A percentile compares a stretch with the other conserved stretches of the same genome.
These are phyloP conservation scores for Sciurus vulgaris DNA, from an alignment of 2,797 vertebrate genomes.

Conservation along the genomic window DNA sequence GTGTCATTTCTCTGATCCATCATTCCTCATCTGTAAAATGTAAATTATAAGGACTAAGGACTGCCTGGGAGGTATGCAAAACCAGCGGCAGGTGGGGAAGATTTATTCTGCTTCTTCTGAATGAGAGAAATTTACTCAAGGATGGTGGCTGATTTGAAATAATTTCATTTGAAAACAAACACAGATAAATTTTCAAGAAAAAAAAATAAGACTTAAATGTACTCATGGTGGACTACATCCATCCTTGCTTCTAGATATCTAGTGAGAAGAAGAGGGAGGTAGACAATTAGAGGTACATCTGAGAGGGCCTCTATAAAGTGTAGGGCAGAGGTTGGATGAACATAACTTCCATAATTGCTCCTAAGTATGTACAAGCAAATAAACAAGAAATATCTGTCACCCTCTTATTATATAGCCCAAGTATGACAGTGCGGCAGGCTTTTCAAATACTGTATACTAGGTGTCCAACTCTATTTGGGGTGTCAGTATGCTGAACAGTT, in stretches of 20 bases:
- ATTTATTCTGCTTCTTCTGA: not conserved
- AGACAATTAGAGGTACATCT: not conserved
- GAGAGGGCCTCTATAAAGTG: not conserved
- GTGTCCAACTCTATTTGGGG: not conserved
- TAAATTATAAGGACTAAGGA: not conserved
- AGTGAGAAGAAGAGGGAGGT: rapidly evolving
- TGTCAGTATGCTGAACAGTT: not conserved
- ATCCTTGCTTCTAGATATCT: not conserved
- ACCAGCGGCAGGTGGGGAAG: not conserved
- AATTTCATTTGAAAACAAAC: slow-evolving; percentile 56
- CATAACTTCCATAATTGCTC: not conserved
- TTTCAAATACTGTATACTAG: not conserved
- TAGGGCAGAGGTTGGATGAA: not conserved
- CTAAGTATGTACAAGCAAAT: not conserved
- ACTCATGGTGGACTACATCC: not conserved
- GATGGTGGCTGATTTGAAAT: not conserved
- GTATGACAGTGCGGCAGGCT: not conserved
- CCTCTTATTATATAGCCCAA: not conserved
- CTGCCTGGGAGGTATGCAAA: not conserved
- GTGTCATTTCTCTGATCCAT: slow-evolving; percentile 3
- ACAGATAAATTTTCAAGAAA: slow-evolving; percentile 31
- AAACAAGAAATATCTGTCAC: not conserved
- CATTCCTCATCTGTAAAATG: not conserved
- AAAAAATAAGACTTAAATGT: not conserved
- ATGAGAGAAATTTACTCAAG: not conserved